These are phyloP conservation scores for Hymenopus coronatus DNA, from an alignment of 2,888 invertebrate genomes.

Conservation along the genomic window DNA sequence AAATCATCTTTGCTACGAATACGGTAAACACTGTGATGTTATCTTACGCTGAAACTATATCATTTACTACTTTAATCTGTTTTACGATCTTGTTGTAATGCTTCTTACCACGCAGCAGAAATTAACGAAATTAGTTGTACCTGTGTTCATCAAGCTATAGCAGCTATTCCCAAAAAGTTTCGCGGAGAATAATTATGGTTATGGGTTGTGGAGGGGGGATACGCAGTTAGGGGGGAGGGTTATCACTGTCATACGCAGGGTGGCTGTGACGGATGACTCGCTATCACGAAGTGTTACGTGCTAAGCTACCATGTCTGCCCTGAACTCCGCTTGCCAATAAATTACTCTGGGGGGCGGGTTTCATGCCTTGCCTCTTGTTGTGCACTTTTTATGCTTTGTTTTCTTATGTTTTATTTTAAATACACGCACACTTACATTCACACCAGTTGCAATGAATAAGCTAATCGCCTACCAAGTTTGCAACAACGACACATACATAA, in stretches of 20 bases:
- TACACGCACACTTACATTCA: neutral
- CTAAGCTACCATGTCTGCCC: neutral
- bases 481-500: no score
- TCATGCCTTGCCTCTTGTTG: neutral
- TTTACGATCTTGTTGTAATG: neutral
- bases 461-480: no score
- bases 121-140: neutral
- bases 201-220: neutral
- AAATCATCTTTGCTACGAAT: no score
- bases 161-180: neutral
- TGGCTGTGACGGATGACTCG: neutral
- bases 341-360: neutral
- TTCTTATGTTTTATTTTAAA: neutral
- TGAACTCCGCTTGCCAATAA: neutral
- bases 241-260: neutral
- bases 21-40: no score
- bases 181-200: neutral
- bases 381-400: neutral
- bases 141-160: neutral
- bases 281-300: slow-evolving; percentile 14
- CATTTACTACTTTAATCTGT: no score
- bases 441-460: neutral
- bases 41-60: no score
- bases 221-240: neutral
- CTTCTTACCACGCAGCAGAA: neutral